These are phyloP conservation scores for Yasuhikotakia modesta DNA, from an alignment of 2,797 vertebrate genomes.

Conservation along the genomic window DNA sequence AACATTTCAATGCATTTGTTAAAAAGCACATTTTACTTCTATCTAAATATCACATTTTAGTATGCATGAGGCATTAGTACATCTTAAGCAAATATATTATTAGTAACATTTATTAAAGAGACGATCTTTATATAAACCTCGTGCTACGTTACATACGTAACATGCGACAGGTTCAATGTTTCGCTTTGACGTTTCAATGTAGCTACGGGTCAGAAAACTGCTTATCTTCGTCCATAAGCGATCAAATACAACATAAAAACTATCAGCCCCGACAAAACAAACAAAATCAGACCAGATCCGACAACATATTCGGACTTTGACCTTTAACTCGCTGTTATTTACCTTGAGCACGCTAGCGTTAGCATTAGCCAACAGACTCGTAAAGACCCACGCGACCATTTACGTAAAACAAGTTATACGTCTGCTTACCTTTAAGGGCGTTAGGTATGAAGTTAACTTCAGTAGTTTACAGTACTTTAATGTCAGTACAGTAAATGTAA, in stretches of 20 bases:
- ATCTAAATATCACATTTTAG: too few species aligned
- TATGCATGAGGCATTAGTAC: too few species aligned
- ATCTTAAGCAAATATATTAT: too few species aligned
- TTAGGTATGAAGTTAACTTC: not conserved
- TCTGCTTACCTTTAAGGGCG: constrained; percentile 26
- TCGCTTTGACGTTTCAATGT: not conserved
- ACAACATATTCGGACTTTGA: not conserved
- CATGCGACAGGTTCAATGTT: not conserved
- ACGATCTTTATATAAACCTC: too few species aligned
- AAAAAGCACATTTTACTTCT: too few species aligned
- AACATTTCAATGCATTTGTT: too few species aligned
- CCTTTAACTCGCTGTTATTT: not conserved
- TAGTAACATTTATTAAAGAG: not conserved
- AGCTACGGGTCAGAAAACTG: not conserved
- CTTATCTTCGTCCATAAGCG: not conserved
- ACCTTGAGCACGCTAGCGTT: not conserved
- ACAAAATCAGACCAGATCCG: not conserved
- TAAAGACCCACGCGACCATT: not conserved
- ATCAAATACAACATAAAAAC: not conserved
- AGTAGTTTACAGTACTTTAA: too few species aligned
- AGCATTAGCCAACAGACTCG: constrained; percentile 36
- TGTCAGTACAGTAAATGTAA: not conserved
- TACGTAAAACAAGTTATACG: not conserved
- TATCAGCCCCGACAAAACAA: not conserved
- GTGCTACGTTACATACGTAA: not conserved